Conservation (phyloP, 2,797 vertebrate species). For the Chloroceryle inda region DNA sequence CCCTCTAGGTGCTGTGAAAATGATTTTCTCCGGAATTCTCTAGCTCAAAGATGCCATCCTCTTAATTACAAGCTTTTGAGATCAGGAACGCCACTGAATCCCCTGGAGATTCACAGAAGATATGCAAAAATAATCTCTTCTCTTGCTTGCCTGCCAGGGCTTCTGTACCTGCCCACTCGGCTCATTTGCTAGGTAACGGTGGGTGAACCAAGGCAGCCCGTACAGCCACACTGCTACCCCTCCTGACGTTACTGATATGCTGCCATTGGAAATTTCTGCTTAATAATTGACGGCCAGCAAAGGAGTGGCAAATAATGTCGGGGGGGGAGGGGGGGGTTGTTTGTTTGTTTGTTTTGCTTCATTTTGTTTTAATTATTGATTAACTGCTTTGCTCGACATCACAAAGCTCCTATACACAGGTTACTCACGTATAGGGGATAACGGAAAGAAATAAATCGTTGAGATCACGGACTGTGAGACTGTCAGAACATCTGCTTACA, state of each 20-base stretch:
- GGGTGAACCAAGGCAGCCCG: constrained; percentile 13
- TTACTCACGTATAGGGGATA: neutral
- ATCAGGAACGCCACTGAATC: constrained; percentile 65
- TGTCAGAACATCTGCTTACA: neutral
- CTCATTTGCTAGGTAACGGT: constrained; percentile 60
- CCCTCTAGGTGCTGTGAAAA: constrained; percentile 69
- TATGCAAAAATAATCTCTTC: constrained; percentile 70
- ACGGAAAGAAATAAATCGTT: neutral
- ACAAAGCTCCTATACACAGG: neutral
- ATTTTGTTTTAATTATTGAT: neutral
- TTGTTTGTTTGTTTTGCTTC: neutral
- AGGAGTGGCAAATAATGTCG: neutral
- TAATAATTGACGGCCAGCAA: neutral
- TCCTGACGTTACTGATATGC: neutral
- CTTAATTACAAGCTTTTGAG: constrained; percentile 78
- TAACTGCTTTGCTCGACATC: neutral
- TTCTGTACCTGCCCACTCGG: constrained; percentile 68
- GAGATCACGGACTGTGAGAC: neutral
- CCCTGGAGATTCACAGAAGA: constrained; percentile 57
- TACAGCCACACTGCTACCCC: constrained; percentile 19
- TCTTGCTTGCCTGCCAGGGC: constrained; percentile 59
- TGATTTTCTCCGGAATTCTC: constrained; percentile 67
- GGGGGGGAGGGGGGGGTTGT: too few relatives aligned
- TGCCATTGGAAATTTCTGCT: neutral
- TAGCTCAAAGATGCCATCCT: constrained; percentile 70